Percentiles rank a stretch among this genome's conserved stretches.
Evolutionary conservation across 2,888 invertebrate genomes (phyloP).

Genomic region (Trypoxylon attenuatum): DNA sequence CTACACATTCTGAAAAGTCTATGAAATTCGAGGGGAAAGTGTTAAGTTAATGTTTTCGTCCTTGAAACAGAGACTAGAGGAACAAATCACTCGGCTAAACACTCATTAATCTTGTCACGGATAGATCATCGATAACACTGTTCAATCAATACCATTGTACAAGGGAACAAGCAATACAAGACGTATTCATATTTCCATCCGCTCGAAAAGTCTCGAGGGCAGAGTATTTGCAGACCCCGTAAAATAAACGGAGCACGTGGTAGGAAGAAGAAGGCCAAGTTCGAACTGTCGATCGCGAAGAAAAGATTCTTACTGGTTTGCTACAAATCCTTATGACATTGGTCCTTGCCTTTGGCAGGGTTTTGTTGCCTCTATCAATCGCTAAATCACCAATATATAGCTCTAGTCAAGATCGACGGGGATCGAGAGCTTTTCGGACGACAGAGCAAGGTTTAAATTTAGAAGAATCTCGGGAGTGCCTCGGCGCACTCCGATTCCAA

Average conservation of each 20-base stretch:
- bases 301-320: conserved; percentile 23
- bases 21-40: too few species aligned
- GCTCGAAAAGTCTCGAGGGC: conserved; percentile 48
- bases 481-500: not conserved
- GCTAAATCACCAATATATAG: too few species aligned
- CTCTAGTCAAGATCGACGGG: not conserved
- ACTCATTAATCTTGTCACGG: too few species aligned
- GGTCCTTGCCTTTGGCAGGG: not conserved
- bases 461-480: not conserved
- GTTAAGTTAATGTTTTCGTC: too few species aligned
- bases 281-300: conserved; percentile 47
- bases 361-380: not conserved
- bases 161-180: too few species aligned
- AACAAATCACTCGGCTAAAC: too few species aligned
- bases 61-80: too few species aligned
- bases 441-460: not conserved
- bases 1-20: too few species aligned
- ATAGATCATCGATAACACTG: not conserved
- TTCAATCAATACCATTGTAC: not conserved
- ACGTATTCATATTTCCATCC: conserved; percentile 48
- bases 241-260: conserved; percentile 55
- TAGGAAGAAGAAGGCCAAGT: conserved; percentile 54
- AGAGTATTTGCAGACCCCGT: conserved; percentile 45
- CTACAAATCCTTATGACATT: too few species aligned
- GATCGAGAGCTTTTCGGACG: not conserved